Evolutionary conservation across 2,113 vertebrate genomes (phyloP), one percentile per base, ranked within the genome.

Genomic region (Naja naja): DNA sequence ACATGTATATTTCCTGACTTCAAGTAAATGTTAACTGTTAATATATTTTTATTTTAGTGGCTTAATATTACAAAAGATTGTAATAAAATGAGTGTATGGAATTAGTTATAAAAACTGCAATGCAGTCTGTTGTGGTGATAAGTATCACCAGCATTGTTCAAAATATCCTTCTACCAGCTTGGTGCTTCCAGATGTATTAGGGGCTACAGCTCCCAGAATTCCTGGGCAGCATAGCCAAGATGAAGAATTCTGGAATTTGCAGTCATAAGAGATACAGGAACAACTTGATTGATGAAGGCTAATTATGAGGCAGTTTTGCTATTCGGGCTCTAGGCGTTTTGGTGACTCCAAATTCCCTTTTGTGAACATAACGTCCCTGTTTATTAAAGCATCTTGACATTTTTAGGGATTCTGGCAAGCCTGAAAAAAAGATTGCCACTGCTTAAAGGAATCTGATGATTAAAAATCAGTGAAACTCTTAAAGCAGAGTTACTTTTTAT

Each of bases 1-100:
- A 98, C 96, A 97, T 92, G 96, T 96, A 93, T 98, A 97, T 96
- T 96, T 96, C 92, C 96, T 97, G 95, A 96, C 96, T 97, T 97
- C 94, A 97, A 97, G 97, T 97, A 96, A 97, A 95, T 96, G 34
- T 81, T 81, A 93, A 96, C 94, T 96, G 85, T 96, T 94, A 95
- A 91, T 95, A 95, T 96, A 94, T 95, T 47, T 81, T 81, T 39
- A 45, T 27, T 92, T 89, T 89, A 89, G 52, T 74, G 60, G 25
- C 91, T 88, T 47, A 47, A 18, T 10, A 87, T 43, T 87, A 87
- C 30, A 91, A 47, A 47, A 3, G 8, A 52, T 47, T 39, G 39
- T 86, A 53, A 52, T 54, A 56, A 34, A 90, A 53, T 74, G 53
- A 90, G 74, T 7, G 30, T 90, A 39, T 52, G 45, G 47, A 12